phyloP scores from a whole-genome alignment of 2,888 invertebrate genomes.

The Gandaritis pyraliata region DNA sequence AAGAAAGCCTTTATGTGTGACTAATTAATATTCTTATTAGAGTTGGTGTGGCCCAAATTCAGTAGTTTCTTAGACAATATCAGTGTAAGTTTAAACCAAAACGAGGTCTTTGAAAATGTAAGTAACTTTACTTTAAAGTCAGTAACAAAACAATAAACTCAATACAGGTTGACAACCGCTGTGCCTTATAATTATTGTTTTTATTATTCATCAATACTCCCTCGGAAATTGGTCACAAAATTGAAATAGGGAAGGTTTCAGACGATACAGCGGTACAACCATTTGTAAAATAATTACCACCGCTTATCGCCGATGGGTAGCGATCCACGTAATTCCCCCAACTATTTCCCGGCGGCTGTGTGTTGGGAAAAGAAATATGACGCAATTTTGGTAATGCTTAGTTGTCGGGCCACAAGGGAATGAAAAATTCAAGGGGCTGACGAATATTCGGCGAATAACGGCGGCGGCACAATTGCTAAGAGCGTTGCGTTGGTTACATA shows the following conservation, averaged over 20 bases:
- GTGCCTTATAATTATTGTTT: neutral
- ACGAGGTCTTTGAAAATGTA: neutral
- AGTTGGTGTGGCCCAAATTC: constrained; percentile 6
- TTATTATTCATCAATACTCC: neutral
- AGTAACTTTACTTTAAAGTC: too few relatives aligned
- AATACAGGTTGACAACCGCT: too few relatives aligned
- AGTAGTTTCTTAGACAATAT: neutral
- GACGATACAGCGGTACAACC: constrained; percentile 14
- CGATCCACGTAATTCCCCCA: constrained; percentile 67
- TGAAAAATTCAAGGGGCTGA: constrained; percentile 83
- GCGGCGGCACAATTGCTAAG: constrained; percentile 74
- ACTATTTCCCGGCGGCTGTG: constrained; percentile 74
- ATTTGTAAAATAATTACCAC: constrained; percentile 50
- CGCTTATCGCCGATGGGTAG: constrained; percentile 51
- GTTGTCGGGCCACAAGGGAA: constrained; percentile 83
- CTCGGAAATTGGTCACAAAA: constrained; percentile 2
- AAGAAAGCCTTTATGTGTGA: constrained; percentile 18
- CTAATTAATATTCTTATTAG: constrained; percentile 24
- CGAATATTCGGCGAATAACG: constrained; percentile 60
- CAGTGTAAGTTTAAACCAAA: neutral
- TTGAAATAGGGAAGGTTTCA: constrained; percentile 7
- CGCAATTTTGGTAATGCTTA: constrained; percentile 84
- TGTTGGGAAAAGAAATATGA: constrained; percentile 81
- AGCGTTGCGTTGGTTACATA: constrained; percentile 70
- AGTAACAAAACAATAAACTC: too few relatives aligned